phyloP scores from a whole-genome alignment of 2,797 vertebrate species.

The Cyclura pinguis region DNA sequence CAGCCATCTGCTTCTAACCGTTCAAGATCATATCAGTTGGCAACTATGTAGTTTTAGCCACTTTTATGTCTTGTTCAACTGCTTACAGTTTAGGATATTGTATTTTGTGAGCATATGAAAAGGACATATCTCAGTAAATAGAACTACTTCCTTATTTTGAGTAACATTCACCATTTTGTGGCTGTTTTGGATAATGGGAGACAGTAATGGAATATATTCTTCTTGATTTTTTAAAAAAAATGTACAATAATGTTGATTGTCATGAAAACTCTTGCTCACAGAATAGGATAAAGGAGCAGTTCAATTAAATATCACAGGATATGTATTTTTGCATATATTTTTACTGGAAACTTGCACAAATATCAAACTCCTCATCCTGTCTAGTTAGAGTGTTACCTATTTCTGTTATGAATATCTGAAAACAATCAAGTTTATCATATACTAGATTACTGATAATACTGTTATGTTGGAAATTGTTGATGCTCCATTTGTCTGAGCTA shows the following conservation, averaged over 20 bases:
- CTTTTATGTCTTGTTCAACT: background rate
- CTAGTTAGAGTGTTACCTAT: conserved; percentile 42
- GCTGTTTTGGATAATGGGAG: background rate
- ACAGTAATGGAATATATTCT: background rate
- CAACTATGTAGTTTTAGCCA: background rate
- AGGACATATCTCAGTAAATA: background rate
- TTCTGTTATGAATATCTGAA: conserved; percentile 53
- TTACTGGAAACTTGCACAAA: conserved; percentile 2
- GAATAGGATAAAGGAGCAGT: conserved; percentile 20
- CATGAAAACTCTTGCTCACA: background rate
- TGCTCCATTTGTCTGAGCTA: conserved; percentile 61
- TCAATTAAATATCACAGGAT: conserved; percentile 8
- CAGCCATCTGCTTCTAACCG: background rate
- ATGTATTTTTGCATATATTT: background rate
- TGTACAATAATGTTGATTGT: background rate
- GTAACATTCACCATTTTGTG: background rate
- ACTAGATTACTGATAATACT: conserved; percentile 31
- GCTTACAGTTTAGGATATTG: background rate
- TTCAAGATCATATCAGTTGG: too few relatives aligned
- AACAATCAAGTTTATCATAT: background rate
- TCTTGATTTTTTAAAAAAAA: background rate
- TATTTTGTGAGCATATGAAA: background rate
- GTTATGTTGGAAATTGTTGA: conserved; percentile 49
- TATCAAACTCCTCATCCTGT: conserved; percentile 27
- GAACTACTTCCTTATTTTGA: background rate